Evolutionary conservation across 1,140 invertebrate species (phyloP), one percentile per base, ranked within the genome.

Genomic region (Drosophila tropicalis): DNA sequence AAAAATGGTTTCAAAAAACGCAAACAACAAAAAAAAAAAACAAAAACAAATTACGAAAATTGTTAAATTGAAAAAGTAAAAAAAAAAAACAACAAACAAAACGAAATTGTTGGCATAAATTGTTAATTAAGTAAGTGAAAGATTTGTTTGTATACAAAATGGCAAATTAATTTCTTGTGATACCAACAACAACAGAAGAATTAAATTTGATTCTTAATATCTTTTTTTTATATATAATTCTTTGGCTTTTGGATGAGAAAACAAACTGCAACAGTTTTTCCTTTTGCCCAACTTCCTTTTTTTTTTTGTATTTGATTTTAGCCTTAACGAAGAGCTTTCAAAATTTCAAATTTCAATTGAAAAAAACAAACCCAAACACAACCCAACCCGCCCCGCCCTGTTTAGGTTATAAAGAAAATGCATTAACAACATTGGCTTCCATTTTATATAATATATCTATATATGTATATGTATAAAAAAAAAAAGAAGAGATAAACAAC

Each of bases 121-220:
- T 83, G 71, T 82, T 82, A 82, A 83, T 70, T 71, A 56, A 29
- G 68, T 75, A 56, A 69, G 58, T 54, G 39, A 51, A 56, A 60
- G 67, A 56, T 64, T 67, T 63, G 29, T 29, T 60, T 62, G 60
- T 72, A 79, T 76, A 66, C 56, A 72, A 22, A 74, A 62, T 62
- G 79, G 75, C 76, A 84, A 84, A 89, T 78, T 61, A 70, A 85
- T 80, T 87, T 87, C 77, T 80, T 87, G 85, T 89, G 85, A 87
- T 89, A 87, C 84, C 67, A 66, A 77, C 79, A 64, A 51, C 44
- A 51, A 51, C 44, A 51, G 44, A 51, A 51, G 65, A 83, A 75
- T 76, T 65, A 64, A 68, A 67, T 73, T 76, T 67, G 64, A 76
- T 76, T 68, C 60, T 76, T 56, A 66, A 47, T 22, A 12, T 22